Conservation (phyloP, 2,113 vertebrate genomes). For the Triplophysa rosa region DNA sequence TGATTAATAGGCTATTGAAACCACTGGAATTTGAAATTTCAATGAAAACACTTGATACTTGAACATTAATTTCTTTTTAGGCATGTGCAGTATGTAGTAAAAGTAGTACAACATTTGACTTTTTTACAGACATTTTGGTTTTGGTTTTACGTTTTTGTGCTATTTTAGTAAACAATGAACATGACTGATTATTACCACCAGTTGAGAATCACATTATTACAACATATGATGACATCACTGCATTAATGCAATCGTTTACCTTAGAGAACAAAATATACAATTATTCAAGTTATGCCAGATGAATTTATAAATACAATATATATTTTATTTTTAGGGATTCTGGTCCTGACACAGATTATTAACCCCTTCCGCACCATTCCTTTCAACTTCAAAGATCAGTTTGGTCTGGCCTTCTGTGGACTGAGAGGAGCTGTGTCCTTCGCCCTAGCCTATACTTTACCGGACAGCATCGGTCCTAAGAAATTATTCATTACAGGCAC, state of each 20-base stretch:
- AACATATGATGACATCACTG: background rate
- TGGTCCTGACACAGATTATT: slow-evolving; percentile 93
- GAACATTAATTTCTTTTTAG: too few species aligned
- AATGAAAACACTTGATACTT: too few species aligned
- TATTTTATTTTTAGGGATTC: slow-evolving; percentile 76
- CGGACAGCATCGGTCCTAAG: slow-evolving; percentile 82
- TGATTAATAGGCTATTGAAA: too few species aligned
- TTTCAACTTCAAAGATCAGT: slow-evolving; percentile 93
- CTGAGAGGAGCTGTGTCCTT: slow-evolving; percentile 95
- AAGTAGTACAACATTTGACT: too few species aligned
- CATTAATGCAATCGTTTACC: background rate
- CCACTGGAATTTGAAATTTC: too few species aligned
- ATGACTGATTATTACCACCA: too few species aligned
- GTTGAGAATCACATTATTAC: too few species aligned
- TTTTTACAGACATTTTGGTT: too few species aligned
- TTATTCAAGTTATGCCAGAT: background rate
- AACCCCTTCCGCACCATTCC: slow-evolving; percentile 95
- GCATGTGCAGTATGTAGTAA: too few species aligned
- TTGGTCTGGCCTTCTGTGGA: slow-evolving; percentile 93
- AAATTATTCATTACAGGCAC: slow-evolving; percentile 91
- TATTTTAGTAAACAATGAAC: too few species aligned
- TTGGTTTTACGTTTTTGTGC: too few species aligned
- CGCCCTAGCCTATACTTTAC: slow-evolving; percentile 91
- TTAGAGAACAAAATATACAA: background rate
- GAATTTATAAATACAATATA: background rate